Evolutionary conservation across 2,888 invertebrate genomes (phyloP).

Genomic region (Drosophila pseudotalamancana): DNA sequence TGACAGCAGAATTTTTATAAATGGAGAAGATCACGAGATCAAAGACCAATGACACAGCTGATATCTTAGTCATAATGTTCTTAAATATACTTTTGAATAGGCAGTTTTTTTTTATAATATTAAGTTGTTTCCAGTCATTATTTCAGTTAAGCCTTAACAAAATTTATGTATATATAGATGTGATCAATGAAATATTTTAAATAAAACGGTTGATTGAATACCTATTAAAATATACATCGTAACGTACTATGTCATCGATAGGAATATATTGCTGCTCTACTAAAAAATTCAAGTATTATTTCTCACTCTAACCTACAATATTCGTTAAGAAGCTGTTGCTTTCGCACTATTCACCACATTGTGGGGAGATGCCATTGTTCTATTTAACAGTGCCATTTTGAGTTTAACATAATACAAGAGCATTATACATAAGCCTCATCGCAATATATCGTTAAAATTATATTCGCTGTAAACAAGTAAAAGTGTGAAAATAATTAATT

Average conservation of each 20-base stretch:
- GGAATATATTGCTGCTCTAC: not conserved
- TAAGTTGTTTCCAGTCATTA: too few species aligned
- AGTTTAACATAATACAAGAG: constrained; percentile 28
- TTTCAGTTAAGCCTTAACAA: not conserved
- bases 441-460: not conserved
- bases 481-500: not conserved
- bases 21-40: too few species aligned
- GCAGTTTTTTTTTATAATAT: too few species aligned
- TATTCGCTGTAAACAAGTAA: not conserved
- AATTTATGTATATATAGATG: not conserved
- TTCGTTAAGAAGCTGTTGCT: not conserved
- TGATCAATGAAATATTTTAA: not conserved
- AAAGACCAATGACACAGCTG: too few species aligned
- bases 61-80: too few species aligned
- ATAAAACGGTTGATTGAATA: not conserved
- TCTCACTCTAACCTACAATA: not conserved
- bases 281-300: not conserved
- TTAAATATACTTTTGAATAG: too few species aligned
- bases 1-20: too few species aligned
- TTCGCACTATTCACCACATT: constrained; percentile 21
- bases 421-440: not conserved
- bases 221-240: not conserved
- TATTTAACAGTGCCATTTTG: constrained; percentile 15
- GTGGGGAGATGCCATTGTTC: not conserved
- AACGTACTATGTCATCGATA: constrained; percentile 16